Evolutionary conservation across 2,888 invertebrate species (phyloP).

Genomic region (Brenthis hecate): DNA sequence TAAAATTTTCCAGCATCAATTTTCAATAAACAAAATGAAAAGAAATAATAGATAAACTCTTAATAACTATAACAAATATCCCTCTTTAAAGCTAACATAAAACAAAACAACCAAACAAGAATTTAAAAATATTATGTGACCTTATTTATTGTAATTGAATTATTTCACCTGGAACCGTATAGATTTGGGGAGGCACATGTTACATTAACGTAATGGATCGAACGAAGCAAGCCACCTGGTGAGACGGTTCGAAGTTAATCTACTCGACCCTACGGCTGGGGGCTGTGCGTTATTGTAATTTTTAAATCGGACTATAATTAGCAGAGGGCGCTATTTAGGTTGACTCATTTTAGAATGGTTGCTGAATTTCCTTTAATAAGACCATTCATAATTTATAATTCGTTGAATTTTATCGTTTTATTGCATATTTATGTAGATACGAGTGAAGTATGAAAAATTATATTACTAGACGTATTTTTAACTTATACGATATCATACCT

Average conservation of each 20-base stretch:
- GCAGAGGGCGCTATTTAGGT: slow-evolving; percentile 31
- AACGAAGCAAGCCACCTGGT: slow-evolving; percentile 57
- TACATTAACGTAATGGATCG: slow-evolving; percentile 49
- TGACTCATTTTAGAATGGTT: slow-evolving; percentile 27
- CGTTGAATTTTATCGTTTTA: background rate
- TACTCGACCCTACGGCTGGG: slow-evolving; percentile 41
- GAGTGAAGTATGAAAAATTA: too few relatives aligned
- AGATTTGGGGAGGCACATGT: slow-evolving; percentile 35
- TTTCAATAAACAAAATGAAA: too few relatives aligned
- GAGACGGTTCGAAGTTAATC: slow-evolving; percentile 54
- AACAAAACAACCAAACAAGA: background rate
- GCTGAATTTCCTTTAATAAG: slow-evolving; percentile 9
- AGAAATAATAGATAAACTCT: too few relatives aligned
- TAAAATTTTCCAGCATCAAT: too few relatives aligned
- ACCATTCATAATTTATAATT: slow-evolving; percentile 5
- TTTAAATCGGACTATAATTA: slow-evolving; percentile 42
- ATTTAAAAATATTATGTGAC: slow-evolving; percentile 12
- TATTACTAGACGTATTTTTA: too few relatives aligned
- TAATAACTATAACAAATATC: too few relatives aligned
- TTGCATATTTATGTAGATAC: too few relatives aligned
- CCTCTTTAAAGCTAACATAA: background rate
- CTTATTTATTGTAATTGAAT: slow-evolving; percentile 34
- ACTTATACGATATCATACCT: too few relatives aligned
- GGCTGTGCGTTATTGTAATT: slow-evolving; percentile 44
- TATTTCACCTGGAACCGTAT: slow-evolving; percentile 39